Evolutionary conservation across 1,140 invertebrate genomes (phyloP).

Genomic region (Cardiocondyla obscurior): DNA sequence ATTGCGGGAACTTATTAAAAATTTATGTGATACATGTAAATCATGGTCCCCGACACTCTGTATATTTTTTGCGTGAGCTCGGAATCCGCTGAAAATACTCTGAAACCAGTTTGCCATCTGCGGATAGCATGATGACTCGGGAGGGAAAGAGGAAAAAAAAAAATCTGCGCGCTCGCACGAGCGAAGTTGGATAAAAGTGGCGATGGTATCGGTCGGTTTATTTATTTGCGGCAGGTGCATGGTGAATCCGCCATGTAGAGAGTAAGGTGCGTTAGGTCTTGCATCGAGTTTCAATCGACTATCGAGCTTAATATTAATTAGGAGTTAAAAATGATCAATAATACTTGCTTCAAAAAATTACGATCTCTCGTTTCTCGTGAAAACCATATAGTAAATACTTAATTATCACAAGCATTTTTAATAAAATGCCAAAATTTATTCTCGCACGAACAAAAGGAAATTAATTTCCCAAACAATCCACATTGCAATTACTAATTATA

Average conservation of each 20-base stretch:
- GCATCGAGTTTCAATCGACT: conserved; percentile 7
- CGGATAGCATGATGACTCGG: background rate
- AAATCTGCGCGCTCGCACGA: background rate
- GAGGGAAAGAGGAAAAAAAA: conserved; percentile 12
- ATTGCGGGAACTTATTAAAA: background rate
- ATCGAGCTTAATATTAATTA: conserved; percentile 5
- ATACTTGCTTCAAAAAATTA: background rate
- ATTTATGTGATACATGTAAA: background rate
- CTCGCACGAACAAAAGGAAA: background rate
- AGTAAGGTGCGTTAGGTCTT: background rate
- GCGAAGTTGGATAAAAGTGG: conserved; percentile 22
- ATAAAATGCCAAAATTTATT: background rate
- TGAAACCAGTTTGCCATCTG: conserved; percentile 45
- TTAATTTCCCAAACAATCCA: background rate
- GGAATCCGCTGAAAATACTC: background rate
- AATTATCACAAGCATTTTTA: background rate
- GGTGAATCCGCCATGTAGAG: background rate
- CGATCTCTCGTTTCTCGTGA: background rate
- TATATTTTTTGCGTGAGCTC: background rate
- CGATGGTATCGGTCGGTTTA: conserved; percentile 46
- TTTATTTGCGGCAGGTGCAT: conserved; percentile 44
- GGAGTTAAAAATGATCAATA: conserved; percentile 4
- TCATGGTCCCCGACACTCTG: no score
- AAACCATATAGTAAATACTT: background rate
- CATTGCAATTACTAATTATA: background rate